A percentile compares a stretch with the other conserved stretches of the same genome.
Evolutionary conservation across 2,113 vertebrate species (phyloP).

Genomic region (Ifrita kowaldi): DNA sequence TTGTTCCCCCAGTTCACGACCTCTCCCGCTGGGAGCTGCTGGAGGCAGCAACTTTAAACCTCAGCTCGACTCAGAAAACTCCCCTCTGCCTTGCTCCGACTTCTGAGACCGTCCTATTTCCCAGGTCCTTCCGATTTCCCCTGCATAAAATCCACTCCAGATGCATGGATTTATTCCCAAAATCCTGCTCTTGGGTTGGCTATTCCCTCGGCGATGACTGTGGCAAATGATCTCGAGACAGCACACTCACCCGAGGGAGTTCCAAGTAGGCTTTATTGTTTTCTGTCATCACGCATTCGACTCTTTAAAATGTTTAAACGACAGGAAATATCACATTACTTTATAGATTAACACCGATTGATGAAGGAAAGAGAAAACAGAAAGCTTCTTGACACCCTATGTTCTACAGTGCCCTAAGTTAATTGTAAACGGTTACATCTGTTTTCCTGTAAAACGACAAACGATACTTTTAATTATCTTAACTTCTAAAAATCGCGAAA

Average conservation of each 20-base stretch:
- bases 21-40: not conserved
- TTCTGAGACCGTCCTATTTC: not conserved
- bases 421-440: accelerated
- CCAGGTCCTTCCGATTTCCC: not conserved
- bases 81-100: not conserved
- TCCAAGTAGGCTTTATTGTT: not conserved
- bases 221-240: not conserved
- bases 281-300: not conserved
- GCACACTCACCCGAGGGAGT: not conserved
- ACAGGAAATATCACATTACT: not conserved
- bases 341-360: accelerated
- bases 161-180: not conserved
- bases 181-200: not conserved
- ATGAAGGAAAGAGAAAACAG: not conserved
- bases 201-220: accelerated
- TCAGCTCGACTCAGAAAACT: not conserved
- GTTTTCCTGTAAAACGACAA: not conserved
- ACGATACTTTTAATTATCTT: not conserved
- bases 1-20: not conserved
- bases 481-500: accelerated
- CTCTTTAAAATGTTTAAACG: not conserved
- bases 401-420: not conserved
- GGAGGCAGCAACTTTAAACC: not conserved
- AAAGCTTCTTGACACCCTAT: not conserved
- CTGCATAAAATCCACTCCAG: not conserved